Percentiles rank a stretch among this genome's conserved stretches.
These are phyloP conservation scores for Parotia lawesii DNA, from an alignment of 2,113 vertebrate genomes.

Conservation along the genomic window DNA sequence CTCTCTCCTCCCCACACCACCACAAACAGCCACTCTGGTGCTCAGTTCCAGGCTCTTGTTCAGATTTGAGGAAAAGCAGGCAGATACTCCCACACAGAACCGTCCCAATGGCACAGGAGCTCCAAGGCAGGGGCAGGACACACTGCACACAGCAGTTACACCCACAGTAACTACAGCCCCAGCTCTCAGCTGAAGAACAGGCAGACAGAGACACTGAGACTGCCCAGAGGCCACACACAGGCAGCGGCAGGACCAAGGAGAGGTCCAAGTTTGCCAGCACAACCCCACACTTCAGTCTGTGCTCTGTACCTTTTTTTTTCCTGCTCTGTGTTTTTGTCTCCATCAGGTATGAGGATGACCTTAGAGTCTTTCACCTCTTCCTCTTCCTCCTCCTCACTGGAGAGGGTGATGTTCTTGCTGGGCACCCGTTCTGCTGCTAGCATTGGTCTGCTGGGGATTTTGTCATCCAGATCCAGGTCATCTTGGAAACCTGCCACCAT, in stretches of 20 bases:
- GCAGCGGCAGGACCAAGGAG: background rate
- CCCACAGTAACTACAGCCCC: background rate
- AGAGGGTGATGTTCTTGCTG: conserved; percentile 76
- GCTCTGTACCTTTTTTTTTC: conserved; percentile 73
- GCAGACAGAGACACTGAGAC: background rate
- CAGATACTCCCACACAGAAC: background rate
- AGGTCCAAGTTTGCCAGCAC: background rate
- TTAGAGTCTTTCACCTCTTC: background rate
- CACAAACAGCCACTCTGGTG: background rate
- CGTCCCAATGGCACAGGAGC: rapidly evolving
- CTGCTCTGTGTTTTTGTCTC: conserved; percentile 40
- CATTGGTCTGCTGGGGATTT: conserved; percentile 25
- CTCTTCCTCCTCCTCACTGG: conserved; percentile 83
- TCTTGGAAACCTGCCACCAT: conserved; percentile 93
- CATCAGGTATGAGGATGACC: background rate
- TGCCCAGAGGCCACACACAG: background rate
- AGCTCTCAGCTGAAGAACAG: background rate
- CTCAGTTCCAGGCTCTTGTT: background rate
- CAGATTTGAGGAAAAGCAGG: background rate
- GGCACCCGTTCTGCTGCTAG: conserved; percentile 51
- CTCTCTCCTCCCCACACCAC: background rate
- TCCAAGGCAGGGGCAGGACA: background rate
- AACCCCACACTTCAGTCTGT: background rate
- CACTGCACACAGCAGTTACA: background rate
- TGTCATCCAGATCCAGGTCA: conserved; percentile 88